phyloP scores from a whole-genome alignment of 2,888 invertebrate species.

The Yponomeuta cagnagella region DNA sequence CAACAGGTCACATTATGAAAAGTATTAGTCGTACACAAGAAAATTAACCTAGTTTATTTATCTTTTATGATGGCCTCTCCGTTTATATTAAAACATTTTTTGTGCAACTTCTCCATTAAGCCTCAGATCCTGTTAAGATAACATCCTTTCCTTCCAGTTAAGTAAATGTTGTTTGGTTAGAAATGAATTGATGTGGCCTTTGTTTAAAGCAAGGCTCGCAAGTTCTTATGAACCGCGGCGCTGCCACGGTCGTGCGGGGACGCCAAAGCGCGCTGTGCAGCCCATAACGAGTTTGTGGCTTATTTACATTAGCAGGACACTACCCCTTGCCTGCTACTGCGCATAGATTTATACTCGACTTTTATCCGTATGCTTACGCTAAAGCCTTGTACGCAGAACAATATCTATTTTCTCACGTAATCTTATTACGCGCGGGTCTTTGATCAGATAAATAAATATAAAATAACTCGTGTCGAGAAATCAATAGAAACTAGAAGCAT shows the following conservation, averaged over 20 bases:
- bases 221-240: neutral
- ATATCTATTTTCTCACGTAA: too few species aligned
- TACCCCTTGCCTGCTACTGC: constrained; percentile 15
- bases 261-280: constrained; percentile 6
- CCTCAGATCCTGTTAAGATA: neutral
- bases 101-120: too few species aligned
- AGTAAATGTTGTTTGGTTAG: neutral
- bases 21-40: too few species aligned
- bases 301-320: constrained; percentile 18
- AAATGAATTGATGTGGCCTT: neutral
- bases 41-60: too few species aligned
- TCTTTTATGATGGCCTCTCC: too few species aligned
- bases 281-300: constrained; percentile 13
- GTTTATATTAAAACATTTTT: too few species aligned
- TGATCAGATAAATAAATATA: too few species aligned
- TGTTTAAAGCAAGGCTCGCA: neutral
- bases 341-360: neutral
- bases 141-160: neutral
- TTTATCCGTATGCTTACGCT: neutral
- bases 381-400: neutral
- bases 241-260: constrained; percentile 2
- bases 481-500: too few species aligned
- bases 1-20: too few species aligned
- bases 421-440: too few species aligned
- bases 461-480: too few species aligned